Base-by-base conservation (phyloP, 2,888 invertebrate genomes). In the Halictus quadricinctus region DNA sequence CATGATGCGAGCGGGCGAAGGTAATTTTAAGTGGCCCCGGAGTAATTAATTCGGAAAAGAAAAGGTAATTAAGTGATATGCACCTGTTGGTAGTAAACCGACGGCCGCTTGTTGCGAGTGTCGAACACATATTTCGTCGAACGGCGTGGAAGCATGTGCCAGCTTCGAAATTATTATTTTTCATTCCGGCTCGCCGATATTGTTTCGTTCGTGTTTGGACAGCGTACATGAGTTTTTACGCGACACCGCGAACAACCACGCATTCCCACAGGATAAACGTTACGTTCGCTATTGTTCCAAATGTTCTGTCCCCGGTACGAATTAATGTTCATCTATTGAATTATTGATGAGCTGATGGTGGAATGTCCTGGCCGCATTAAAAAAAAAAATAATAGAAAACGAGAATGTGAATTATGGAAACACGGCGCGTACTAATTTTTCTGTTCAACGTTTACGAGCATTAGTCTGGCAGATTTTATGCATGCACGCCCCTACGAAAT, bases 1-100 rank as follows among this genome's bases (percentile, higher is more conserved):
- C 66, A 76, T 80, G 48, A 43, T 72, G 76, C 76, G 72, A 75
- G 72, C 41, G 76, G 74, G 69, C 78, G 72, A 46, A 73, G 85
- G 87, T 90, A 87, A 85, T 90, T 86, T 90, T 84, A 85, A 90
- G 80, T 75, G 86, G 81, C 21, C 69, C 48, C 60, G 13, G 77
- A 75, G 72, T 83, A 89, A 88, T 89, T 89, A 87, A 90, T 88
- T 87, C 66, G 74, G 69, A 48, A 84, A 79, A 79, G 84, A 77
- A 82, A 83, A 69, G 76, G 75, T 88, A 88, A 87, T 88, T 79
- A 80, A 88, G 81, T 79, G 83, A 80, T 79, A 80, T 86, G 85
- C 88, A 88, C 88, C 88, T 88, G 88, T 88, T 88, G 88, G 86
- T 36, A 18, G 41, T 79, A 25, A 15, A 36, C 60, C n/a, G 12